Evolutionary conservation across 2,113 vertebrate species (phyloP).

Genomic region (Osmerus eperlanus): DNA sequence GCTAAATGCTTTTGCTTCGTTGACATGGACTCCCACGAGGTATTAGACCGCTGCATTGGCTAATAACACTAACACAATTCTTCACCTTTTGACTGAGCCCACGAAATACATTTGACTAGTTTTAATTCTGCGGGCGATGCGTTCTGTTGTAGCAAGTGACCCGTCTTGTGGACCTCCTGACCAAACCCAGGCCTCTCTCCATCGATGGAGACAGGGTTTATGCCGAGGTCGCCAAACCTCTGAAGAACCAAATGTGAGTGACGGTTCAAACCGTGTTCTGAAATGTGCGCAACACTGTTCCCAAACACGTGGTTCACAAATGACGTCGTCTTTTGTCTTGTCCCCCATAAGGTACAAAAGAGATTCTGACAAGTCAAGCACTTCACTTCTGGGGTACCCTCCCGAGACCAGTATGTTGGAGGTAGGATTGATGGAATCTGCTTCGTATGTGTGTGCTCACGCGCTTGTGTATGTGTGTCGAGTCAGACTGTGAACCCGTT

Average conservation of each 20-base stretch:
- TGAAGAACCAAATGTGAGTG: conserved; percentile 76
- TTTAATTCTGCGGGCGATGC: conserved; percentile 4
- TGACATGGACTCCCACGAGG: conserved; percentile 93
- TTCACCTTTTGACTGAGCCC: not conserved
- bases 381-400: conserved; percentile 64
- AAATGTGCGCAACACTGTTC: not conserved
- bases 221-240: conserved; percentile 86
- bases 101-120: not conserved
- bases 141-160: conserved; percentile 81
- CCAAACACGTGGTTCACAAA: not conserved
- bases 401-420: conserved; percentile 53
- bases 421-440: conserved; percentile 43
- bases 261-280: not conserved
- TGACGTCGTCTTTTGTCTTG: not conserved
- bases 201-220: conserved; percentile 90
- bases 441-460: not conserved
- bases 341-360: conserved; percentile 57
- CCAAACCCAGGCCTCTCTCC: conserved; percentile 86
- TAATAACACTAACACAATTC: not conserved
- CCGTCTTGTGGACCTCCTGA: conserved; percentile 88
- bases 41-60: conserved; percentile 36
- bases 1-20: conserved; percentile 91
- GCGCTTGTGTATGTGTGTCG: not conserved
- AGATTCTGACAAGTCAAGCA: conserved; percentile 64
- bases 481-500: not conserved